Conservation (phyloP, 2,888 invertebrate species). For the Anoplius nigerrimus region DNA sequence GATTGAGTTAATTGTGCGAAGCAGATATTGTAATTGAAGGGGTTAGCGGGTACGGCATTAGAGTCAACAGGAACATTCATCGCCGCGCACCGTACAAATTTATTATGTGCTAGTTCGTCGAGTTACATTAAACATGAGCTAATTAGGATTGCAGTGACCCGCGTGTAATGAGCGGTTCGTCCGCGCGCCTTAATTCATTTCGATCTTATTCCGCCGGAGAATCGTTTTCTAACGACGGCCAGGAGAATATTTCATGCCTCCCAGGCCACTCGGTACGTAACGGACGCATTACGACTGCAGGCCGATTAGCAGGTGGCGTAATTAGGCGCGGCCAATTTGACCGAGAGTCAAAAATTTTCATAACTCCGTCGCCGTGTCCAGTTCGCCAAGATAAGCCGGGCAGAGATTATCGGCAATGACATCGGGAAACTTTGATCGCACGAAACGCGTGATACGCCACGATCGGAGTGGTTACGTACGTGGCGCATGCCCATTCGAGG, state of each 20-base stretch:
- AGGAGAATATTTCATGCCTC: not conserved
- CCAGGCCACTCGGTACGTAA: not conserved
- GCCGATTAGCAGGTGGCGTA: no score
- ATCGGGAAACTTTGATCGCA: no score
- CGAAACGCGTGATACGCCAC: no score
- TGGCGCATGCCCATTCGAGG: slow-evolving; percentile 11
- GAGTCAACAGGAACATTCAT: slow-evolving; percentile 16
- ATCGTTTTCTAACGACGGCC: slow-evolving; percentile 1
- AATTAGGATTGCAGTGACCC: slow-evolving; percentile 42
- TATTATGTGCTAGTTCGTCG: slow-evolving; percentile 35
- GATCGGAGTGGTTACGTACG: not conserved
- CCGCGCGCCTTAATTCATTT: slow-evolving; percentile 14
- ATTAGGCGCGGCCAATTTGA: no score
- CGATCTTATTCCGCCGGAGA: slow-evolving; percentile 3
- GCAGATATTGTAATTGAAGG: not conserved
- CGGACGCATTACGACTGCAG: no score
- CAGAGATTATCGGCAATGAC: not conserved
- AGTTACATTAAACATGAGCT: slow-evolving; percentile 45
- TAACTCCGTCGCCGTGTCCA: no score
- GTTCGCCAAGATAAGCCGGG: not conserved
- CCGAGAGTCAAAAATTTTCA: no score
- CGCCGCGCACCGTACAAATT: slow-evolving; percentile 31
- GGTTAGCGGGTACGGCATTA: slow-evolving; percentile 21
- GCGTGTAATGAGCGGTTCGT: slow-evolving; percentile 19
- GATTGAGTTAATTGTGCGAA: slow-evolving; percentile 4